Percentiles rank a stretch among this genome's conserved stretches.
These are phyloP conservation scores for Xenopus petersii DNA, from an alignment of 2,797 vertebrate genomes.

Conservation along the genomic window DNA sequence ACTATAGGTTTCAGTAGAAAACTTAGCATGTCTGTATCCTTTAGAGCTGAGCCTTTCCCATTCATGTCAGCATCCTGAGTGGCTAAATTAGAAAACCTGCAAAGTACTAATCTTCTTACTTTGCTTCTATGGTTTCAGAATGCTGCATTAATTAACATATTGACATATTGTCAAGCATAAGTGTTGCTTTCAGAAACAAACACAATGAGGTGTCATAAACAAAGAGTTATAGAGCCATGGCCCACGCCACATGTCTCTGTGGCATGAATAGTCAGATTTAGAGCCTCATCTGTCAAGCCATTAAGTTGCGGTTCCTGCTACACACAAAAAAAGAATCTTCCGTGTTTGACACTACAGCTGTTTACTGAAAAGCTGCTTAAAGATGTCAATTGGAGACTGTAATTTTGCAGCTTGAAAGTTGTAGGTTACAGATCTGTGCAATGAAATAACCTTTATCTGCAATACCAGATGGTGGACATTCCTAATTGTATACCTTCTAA, in stretches of 20 bases:
- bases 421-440: too few species aligned
- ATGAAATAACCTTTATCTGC: too few species aligned
- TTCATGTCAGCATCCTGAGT: slow-evolving; percentile 20
- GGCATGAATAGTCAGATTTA: slow-evolving; percentile 19
- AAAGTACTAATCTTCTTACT: slow-evolving; percentile 32
- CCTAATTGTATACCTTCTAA: too few species aligned
- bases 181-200: slow-evolving; percentile 33
- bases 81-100: slow-evolving; percentile 36
- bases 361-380: background rate
- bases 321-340: background rate
- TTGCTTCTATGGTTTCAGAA: slow-evolving; percentile 45
- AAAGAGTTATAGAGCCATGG: slow-evolving; percentile 22
- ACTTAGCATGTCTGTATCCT: slow-evolving; percentile 29
- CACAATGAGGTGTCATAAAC: slow-evolving; percentile 23
- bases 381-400: too few species aligned
- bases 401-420: too few species aligned
- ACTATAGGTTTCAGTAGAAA: slow-evolving; percentile 33
- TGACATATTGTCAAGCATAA: slow-evolving; percentile 39
- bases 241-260: slow-evolving; percentile 2
- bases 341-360: background rate
- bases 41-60: slow-evolving; percentile 7
- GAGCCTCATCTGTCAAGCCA: slow-evolving; percentile 12
- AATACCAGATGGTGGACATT: too few species aligned
- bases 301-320: slow-evolving; percentile 2
- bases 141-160: slow-evolving; percentile 33